phyloP scores from a whole-genome alignment of 1,140 invertebrate genomes.

The Tetraneura akinire region DNA sequence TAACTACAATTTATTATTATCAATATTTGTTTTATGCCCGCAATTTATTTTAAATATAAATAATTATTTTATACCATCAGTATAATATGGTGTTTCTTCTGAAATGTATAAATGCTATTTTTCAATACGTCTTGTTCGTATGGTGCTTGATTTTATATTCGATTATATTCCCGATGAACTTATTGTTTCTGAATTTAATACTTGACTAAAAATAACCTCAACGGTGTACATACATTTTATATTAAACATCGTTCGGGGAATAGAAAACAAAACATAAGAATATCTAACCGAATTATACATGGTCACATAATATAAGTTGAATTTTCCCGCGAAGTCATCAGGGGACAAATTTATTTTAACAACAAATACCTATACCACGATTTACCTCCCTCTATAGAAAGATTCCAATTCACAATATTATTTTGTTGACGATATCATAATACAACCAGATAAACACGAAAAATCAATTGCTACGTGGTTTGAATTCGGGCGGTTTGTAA shows the following conservation, averaged over 20 bases:
- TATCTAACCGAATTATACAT: background rate
- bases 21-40: too few species aligned
- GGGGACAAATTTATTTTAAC: background rate
- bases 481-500: background rate
- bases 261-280: background rate
- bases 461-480: background rate
- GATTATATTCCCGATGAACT: background rate
- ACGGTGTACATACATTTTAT: background rate
- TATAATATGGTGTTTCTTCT: too few species aligned
- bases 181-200: background rate
- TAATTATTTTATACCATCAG: too few species aligned
- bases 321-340: background rate
- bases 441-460: too few species aligned
- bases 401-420: background rate
- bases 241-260: background rate
- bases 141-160: background rate
- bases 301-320: background rate
- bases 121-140: too few species aligned
- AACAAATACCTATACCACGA: constrained; percentile 2
- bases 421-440: background rate
- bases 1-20: too few species aligned
- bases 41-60: too few species aligned
- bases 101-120: too few species aligned
- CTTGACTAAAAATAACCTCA: background rate
- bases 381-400: background rate